phyloP scores from a whole-genome alignment of 2,113 vertebrate genomes.

The Salvelinus sp. region DNA sequence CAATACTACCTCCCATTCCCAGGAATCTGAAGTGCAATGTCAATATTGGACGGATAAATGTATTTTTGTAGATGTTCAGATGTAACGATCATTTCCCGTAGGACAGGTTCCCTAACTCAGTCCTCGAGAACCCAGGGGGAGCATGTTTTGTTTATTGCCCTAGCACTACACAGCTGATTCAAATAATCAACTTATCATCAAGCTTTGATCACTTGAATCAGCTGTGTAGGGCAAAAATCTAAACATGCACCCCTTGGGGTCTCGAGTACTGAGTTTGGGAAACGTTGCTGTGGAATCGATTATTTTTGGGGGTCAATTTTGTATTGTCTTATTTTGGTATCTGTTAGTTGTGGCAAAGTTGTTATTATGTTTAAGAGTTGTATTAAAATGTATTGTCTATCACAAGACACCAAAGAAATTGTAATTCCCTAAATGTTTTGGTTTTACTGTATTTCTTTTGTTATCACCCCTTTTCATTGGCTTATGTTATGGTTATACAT shows the following conservation, averaged over 20 bases:
- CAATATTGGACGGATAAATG: neutral
- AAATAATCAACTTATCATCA: no score
- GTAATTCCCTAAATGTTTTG: neutral
- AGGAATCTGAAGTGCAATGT: conserved; percentile 13
- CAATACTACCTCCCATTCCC: neutral
- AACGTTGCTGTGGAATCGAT: neutral
- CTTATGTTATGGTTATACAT: neutral
- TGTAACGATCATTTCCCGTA: neutral
- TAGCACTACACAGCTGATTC: no score
- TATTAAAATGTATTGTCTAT: neutral
- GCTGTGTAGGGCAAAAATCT: no score
- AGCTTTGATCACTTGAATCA: no score
- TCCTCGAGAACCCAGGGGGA: no score
- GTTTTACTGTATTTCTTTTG: neutral
- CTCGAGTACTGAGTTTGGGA: no score
- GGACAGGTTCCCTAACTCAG: no score
- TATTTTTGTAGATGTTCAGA: neutral
- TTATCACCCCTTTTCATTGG: neutral
- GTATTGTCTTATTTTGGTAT: conserved; percentile 11
- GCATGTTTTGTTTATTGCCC: no score
- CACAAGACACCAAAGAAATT: neutral
- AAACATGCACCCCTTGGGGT: no score
- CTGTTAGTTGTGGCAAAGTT: neutral
- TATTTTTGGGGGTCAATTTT: neutral
- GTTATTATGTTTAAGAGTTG: neutral